Base-by-base conservation (phyloP, 37 sponge, comb jelly and placozoan species). In the Crambe crambe region DNA sequence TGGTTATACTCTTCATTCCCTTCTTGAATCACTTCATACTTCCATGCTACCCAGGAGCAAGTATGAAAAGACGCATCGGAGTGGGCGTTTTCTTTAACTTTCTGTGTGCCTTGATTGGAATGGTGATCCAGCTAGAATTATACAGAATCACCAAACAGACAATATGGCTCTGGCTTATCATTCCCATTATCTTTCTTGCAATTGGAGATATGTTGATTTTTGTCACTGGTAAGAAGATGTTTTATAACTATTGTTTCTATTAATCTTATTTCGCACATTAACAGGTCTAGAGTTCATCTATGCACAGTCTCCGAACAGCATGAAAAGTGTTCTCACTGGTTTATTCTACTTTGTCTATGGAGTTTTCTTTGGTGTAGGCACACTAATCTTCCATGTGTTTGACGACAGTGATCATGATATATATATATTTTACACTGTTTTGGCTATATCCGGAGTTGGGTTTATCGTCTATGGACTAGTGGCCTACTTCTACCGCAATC, bases 221-320 rank as follows among this genome's bases (percentile, higher is more conserved):
- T 21, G 31, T 82, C 3, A 56, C 82, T 38, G 73, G 82, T 82
- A 29, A 64, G 64, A 15, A 36, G 1, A 23, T 22, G 3, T 9
- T 43, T 5, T 41, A 29, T 72, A 25, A 18, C 32, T 44, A 18
- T 43, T 8, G 41, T 44, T 5, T 39, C 4, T 61, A 27, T 61
- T 20, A 20, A 61, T 21, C 15, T 9, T 61, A 29, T 29, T 47
- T 23, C 36, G 2, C 29, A 27, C 41, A 22, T 64, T 27, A 58
- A 2, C 22, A 88, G 88, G 64, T 29, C 54, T 88, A 57, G 88
- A 88, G 73, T 88, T 88, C 72, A 76, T 88, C 59, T 88, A 77
- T 77, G 88, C 88, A 29, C 88, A 88, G 34, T 70, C 83, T 37
- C 88, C 88, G 0, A 59, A 88, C 2, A 82, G 66, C 39, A 88